Conservation (phyloP, 2,797 vertebrate genomes). For the Phataginus tetradactyla region DNA sequence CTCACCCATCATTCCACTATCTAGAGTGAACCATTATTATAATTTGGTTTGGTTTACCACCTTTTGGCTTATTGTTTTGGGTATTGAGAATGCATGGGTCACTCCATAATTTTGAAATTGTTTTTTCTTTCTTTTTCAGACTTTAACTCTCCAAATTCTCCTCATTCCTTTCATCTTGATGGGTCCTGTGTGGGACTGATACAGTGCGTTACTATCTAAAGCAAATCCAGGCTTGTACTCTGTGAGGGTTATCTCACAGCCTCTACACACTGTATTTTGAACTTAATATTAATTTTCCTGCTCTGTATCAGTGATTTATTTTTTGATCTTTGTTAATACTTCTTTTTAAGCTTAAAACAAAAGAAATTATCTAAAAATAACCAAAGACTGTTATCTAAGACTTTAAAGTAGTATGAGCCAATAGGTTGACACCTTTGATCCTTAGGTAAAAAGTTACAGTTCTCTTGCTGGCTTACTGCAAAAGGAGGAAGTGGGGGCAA, state of each 20-base stretch:
- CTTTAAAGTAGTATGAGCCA: slow-evolving; percentile 71
- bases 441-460: slow-evolving; percentile 69
- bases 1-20: background rate
- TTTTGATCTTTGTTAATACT: slow-evolving; percentile 75
- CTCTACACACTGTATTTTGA: slow-evolving; percentile 64
- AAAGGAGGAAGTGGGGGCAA: slow-evolving; percentile 70
- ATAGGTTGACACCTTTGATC: slow-evolving; percentile 74
- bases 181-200: background rate
- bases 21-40: background rate
- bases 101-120: slow-evolving; percentile 2
- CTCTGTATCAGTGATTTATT: slow-evolving; percentile 73
- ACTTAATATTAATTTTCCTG: slow-evolving; percentile 70
- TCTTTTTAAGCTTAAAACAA: slow-evolving; percentile 74
- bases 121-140: slow-evolving; percentile 23
- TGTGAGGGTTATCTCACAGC: slow-evolving; percentile 59
- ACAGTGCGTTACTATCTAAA: slow-evolving; percentile 16
- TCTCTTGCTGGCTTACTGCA: slow-evolving; percentile 70
- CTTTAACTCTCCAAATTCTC: background rate
- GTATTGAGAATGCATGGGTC: background rate
- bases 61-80: slow-evolving; percentile 22
- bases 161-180: slow-evolving; percentile 46
- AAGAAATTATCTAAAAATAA: slow-evolving; percentile 78
- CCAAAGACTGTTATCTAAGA: slow-evolving; percentile 52
- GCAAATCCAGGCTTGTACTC: slow-evolving; percentile 49
- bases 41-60: slow-evolving; percentile 25